Percentiles rank a stretch among this genome's conserved stretches.
phyloP scores from a whole-genome alignment of 1,140 invertebrate genomes.

The Steinernema khuongi region DNA sequence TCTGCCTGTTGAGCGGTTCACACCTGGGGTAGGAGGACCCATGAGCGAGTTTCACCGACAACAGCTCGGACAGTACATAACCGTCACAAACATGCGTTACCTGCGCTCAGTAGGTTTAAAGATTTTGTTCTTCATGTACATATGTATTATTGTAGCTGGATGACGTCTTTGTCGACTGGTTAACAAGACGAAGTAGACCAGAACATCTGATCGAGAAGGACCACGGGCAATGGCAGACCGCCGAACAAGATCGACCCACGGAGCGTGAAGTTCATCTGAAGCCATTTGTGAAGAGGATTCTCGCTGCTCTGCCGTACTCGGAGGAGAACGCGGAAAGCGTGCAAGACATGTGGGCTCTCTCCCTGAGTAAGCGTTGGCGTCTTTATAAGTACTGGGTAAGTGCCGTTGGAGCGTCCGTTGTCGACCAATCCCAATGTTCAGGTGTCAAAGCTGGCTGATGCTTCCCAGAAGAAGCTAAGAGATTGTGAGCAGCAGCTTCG shows the following conservation, averaged over 20 bases:
- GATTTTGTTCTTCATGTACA: too few relatives aligned
- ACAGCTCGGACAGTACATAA: too few relatives aligned
- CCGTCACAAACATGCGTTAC: too few relatives aligned
- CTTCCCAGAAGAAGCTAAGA: too few relatives aligned
- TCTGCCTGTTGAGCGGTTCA: too few relatives aligned
- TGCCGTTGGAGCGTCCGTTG: too few relatives aligned
- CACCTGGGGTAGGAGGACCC: not conserved
- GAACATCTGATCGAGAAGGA: not conserved
- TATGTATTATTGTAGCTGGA: too few relatives aligned
- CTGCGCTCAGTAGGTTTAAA: too few relatives aligned
- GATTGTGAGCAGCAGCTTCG: not conserved
- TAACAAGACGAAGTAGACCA: too few relatives aligned
- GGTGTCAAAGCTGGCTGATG: too few relatives aligned
- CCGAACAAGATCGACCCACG: not conserved
- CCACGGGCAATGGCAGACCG: not conserved
- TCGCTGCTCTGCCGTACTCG: constrained; percentile 23
- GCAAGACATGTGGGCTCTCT: constrained; percentile 51
- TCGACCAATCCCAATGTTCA: too few relatives aligned
- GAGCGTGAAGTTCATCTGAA: not conserved
- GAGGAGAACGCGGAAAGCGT: constrained; percentile 36
- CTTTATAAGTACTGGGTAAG: constrained; percentile 58
- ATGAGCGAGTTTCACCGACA: not conserved
- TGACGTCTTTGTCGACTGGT: too few relatives aligned
- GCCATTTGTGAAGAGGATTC: not conserved
- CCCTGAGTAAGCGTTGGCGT: constrained; percentile 52